A percentile compares a stretch with the other conserved stretches of the same genome.
These are phyloP conservation scores for Sinhomidia bicolor DNA, from an alignment of 2,888 invertebrate genomes.

Conservation along the genomic window DNA sequence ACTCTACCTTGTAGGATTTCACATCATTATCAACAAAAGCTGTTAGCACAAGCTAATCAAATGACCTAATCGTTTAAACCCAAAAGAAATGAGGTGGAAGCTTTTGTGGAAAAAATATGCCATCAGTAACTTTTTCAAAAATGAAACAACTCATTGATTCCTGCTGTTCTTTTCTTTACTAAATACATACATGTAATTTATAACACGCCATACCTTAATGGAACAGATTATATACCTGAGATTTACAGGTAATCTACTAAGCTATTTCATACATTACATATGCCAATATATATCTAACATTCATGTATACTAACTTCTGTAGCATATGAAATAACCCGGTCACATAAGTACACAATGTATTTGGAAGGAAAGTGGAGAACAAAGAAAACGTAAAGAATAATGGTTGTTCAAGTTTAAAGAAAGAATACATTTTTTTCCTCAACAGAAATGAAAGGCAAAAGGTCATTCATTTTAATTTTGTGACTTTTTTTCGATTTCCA, in stretches of 20 bases:
- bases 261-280: background rate
- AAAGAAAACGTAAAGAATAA: background rate
- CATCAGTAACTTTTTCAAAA: conserved; percentile 31
- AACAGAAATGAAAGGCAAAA: conserved; percentile 45
- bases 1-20: background rate
- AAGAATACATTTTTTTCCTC: background rate
- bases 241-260: too few species aligned
- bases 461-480: conserved; percentile 62
- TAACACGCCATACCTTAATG: too few species aligned
- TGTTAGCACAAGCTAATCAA: conserved; percentile 59
- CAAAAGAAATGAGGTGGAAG: conserved; percentile 39
- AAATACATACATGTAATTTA: background rate
- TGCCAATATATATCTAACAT: background rate
- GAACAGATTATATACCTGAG: too few species aligned
- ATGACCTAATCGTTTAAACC: conserved; percentile 59
- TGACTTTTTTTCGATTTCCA: conserved; percentile 40
- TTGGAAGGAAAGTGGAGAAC: background rate
- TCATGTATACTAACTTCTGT: background rate
- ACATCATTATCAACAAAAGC: conserved; percentile 45
- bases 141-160: conserved; percentile 42
- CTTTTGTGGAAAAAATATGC: conserved; percentile 7
- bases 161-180: conserved; percentile 61
- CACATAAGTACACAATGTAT: background rate
- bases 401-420: background rate
- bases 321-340: background rate